A percentile compares a stretch with the other conserved stretches of the same genome.
phyloP scores from a whole-genome alignment of 2,888 invertebrate genomes.

The Drosophila multiciliata region DNA sequence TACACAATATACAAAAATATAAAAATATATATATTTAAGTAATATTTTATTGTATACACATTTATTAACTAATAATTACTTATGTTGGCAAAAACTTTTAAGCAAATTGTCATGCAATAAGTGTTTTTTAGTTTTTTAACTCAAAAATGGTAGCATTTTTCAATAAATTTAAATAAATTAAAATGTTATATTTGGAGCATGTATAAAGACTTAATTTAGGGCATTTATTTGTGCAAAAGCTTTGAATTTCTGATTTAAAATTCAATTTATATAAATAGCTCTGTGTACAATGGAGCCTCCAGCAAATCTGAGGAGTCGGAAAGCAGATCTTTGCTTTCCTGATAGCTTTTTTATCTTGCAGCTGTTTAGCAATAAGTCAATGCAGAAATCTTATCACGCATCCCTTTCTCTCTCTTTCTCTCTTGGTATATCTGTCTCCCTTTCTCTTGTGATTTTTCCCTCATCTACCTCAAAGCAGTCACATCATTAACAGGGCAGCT shows the following conservation, averaged over 20 bases:
- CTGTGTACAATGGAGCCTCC: slow-evolving; percentile 2
- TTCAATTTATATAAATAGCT: background rate
- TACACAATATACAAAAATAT: too few species aligned
- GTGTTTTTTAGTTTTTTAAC: background rate
- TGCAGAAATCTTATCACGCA: slow-evolving; percentile 63
- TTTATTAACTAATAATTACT: background rate
- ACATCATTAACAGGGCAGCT: slow-evolving; percentile 63
- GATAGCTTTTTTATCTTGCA: slow-evolving; percentile 35
- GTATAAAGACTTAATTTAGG: background rate
- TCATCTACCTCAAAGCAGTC: slow-evolving; percentile 39
- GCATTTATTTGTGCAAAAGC: background rate
- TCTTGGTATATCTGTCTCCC: background rate
- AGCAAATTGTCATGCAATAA: background rate
- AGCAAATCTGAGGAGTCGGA: background rate
- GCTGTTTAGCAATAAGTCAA: slow-evolving; percentile 49
- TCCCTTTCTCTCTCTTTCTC: background rate
- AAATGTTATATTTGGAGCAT: background rate
- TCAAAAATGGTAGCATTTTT: background rate
- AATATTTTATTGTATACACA: too few species aligned
- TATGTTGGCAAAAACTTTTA: background rate
- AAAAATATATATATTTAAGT: too few species aligned
- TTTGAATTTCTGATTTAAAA: background rate
- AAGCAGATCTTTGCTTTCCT: slow-evolving; percentile 18
- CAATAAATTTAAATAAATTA: background rate
- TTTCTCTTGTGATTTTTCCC: background rate